A percentile compares a stretch with the other conserved stretches of the same genome.
Conservation (phyloP, 2,888 invertebrate species). For the Clanis bilineata region DNA sequence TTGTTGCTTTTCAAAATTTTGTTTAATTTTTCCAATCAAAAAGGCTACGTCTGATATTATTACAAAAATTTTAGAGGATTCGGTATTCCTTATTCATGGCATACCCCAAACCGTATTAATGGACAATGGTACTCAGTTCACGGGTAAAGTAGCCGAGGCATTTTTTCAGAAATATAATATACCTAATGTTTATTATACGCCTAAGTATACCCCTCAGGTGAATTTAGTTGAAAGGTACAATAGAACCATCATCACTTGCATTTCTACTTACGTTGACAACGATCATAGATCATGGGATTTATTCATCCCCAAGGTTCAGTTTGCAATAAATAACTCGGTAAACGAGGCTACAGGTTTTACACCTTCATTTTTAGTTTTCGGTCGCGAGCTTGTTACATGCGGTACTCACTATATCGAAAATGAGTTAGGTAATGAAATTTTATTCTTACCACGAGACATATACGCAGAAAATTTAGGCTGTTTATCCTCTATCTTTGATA, state of each 20-base stretch:
- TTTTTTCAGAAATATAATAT: constrained; percentile 24
- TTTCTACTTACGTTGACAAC: constrained; percentile 16
- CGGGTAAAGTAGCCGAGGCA: constrained; percentile 9
- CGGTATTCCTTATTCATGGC: constrained; percentile 36
- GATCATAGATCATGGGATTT: constrained; percentile 23
- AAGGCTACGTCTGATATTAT: constrained; percentile 24
- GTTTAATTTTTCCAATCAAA: constrained; percentile 24
- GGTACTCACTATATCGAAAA: constrained; percentile 24
- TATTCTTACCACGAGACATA: constrained; percentile 25
- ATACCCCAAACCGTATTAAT: constrained; percentile 31
- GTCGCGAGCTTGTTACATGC: background rate
- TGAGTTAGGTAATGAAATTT: constrained; percentile 6
- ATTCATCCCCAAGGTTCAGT: constrained; percentile 27
- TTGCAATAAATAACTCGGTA: constrained; percentile 30
- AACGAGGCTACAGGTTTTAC: constrained; percentile 30
- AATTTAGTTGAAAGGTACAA: constrained; percentile 34
- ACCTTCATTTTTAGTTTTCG: constrained; percentile 28
- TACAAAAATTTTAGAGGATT: constrained; percentile 24
- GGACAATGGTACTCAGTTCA: constrained; percentile 36
- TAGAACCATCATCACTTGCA: constrained; percentile 27
- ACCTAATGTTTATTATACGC: constrained; percentile 26
- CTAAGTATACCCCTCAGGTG: constrained; percentile 12
- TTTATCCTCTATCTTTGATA: constrained; percentile 20
- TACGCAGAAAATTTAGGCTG: constrained; percentile 22
- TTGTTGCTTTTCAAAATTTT: constrained; percentile 33